Base-by-base conservation (phyloP, 2,888 invertebrate species). In the Cryptophagus acutangulus region DNA sequence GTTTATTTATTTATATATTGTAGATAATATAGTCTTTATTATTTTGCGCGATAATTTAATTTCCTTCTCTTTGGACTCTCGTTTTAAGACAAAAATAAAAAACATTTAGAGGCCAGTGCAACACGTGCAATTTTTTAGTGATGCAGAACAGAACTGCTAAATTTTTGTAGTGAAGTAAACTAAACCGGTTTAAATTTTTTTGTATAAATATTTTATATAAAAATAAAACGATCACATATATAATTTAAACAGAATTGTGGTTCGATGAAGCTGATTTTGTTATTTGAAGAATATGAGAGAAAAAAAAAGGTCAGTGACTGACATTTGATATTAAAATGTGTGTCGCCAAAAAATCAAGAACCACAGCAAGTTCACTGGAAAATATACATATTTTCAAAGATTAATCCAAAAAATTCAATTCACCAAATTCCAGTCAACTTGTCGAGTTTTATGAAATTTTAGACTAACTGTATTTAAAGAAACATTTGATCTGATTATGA, bases 1-100 rank as follows among this genome's bases (percentile, higher is more conserved):
- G 65, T 69, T 68, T 69, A 70, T 70, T 70, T 69, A 70, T 70
- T 70, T 69, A 69, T 69, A 66, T 64, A 31, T 62, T 68, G 68
- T 69, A 69, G 68, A 69, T 67, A 69, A 61, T 54, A 63, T 58
- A 62, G 58, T 58, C 51, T 60, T 57, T 62, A 55, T 31, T 15
- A 15, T 26, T 48, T 47, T 54, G 51, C 57, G 58, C 55, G 56
- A 48, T 44, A 50, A 9, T 12, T 51, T 54, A 46, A 46, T 40
- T 45, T 45, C 45, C 24, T 24, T 26, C 14, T 40, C 34, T 43
- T 39, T 26, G 35, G 50, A 53, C 39, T 47, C 47, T 51, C 50
- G 41, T 35, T 40, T 37, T 41, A 44, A 36, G 48, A 50, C 49
- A 49, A 36, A 39, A 38, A 41, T 40, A 40, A 43, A 36, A 9